Base-by-base conservation (phyloP, 2,888 invertebrate genomes). In the Cryptus viduatorius region DNA sequence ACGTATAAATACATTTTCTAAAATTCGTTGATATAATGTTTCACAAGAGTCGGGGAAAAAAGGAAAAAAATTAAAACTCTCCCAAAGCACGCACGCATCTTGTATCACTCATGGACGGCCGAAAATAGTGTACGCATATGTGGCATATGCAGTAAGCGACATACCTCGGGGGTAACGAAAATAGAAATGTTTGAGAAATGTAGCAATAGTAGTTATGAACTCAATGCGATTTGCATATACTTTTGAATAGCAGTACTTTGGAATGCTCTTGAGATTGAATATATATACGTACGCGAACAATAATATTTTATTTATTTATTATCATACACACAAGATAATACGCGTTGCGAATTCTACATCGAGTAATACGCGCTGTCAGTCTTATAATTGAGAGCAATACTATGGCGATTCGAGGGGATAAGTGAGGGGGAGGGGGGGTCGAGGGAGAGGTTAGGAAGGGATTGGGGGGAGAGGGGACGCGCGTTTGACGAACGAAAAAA, bases 371-470 rank as follows among this genome's bases (percentile, higher is more conserved):
- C 84, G 79, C 78, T 65, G 78, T 89, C 89, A 89, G 89, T 89
- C 89, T 89, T 89, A 85, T 86, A 85, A 87, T 87, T 88, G 80
- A 72, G 87, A 86, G 56, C 56, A 87, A 87, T 86, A 87, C 85
- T 87, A 83, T 79, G 67, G 79, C 80, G 64, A 83, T 77, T 80
- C 69, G 37, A 48, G 8, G 10, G n/a, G n/a, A 53, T 73, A 44
- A 29, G 44, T 73, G n/a, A 59, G 61, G 3, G 24, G 24, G 24
- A 3, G 24, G 24, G 1, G 24, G 24, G 24, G 24, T 24, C 24
- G 24, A 24, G 24, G 24, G 24, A 24, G 2, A 24, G 24, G 24
- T 24, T 24, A 24, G 24, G 14, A 24, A 61, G 14, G n/a, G 31
- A 12, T 4, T 24, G 24, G 12, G 56, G 12, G 10, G 24, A 24